Base-by-base conservation (phyloP, 2,797 vertebrate species). In the Cyclura pinguis region DNA sequence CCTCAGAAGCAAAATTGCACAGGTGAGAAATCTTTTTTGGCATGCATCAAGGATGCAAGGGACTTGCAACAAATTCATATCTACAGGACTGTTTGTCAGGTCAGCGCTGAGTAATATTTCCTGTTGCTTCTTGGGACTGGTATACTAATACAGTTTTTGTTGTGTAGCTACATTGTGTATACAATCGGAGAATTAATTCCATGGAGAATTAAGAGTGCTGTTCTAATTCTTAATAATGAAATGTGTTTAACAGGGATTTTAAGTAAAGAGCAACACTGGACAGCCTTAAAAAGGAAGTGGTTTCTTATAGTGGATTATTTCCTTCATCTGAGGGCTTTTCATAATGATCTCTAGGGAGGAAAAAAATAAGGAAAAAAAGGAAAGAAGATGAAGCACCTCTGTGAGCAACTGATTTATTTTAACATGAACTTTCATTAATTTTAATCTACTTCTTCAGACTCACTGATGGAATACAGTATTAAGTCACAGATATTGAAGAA, bases 11-110 rank as follows among this genome's bases (percentile, higher is more conserved):
- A 62, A 77, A 84, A 72, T 80, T 85, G 24, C 16, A 14, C 24
- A 52, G 27, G 64, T 87, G 47, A 87, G 78, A 76, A 74, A 69
- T 1, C 62, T 42, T 74, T 74, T 90, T 90, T 90, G 42, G 27
- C 69, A 67, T 82, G 57, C 50, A n/a, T 74, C 55, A 74, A 64
- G 13, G 24, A 50, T 64, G 32, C 38, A 62, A 84, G 24, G 47
- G 38, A 42, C 47, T 27, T 27, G 29, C 14, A 50, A 72, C 57
- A 50, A 10, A 52, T 38, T 16, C 55, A 35, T 22, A 74, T 83
- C 78, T 32, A n/a, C 3, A 35, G n/a, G 42, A 35, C 8, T 74
- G 24, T 22, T 86, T 50, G 18, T 59, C 55, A 86, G n/a, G 35
- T 42, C 50, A 80, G 50, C 62, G 69, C 80, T 85, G 55, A 90